Conservation (phyloP, 2,113 vertebrate genomes). For the Ictidomys tridecemlineatus region DNA sequence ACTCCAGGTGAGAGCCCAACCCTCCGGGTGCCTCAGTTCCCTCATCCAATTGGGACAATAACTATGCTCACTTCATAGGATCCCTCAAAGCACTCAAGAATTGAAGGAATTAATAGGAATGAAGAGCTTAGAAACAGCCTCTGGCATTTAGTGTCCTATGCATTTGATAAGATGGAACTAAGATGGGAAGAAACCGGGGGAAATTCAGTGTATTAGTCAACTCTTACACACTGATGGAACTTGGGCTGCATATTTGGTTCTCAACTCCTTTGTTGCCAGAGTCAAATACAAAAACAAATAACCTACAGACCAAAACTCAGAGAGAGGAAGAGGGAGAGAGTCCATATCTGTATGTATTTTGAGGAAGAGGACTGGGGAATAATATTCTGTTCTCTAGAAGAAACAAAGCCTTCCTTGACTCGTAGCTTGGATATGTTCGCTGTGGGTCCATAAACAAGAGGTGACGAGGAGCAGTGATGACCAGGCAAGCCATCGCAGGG, state of each 20-base stretch:
- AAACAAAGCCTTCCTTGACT: not conserved
- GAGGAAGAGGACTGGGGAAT: not conserved
- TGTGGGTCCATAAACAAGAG: not conserved
- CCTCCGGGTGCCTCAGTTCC: not conserved
- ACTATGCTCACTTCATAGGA: not conserved
- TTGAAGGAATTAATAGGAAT: not conserved
- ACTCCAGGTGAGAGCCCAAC: not conserved
- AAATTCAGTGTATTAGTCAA: fast-evolving
- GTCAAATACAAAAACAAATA: not conserved
- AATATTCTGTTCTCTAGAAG: not conserved
- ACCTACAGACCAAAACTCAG: not conserved
- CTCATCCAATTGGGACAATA: not conserved
- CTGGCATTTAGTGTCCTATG: not conserved
- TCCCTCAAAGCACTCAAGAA: not conserved
- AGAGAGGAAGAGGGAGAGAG: too few relatives aligned
- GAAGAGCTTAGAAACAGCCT: not conserved
- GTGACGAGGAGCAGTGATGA: not conserved
- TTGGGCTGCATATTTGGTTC: not conserved
- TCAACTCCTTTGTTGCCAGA: not conserved
- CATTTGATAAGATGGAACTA: not conserved
- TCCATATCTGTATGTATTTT: not conserved
- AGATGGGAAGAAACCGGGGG: not conserved
- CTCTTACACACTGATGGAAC: not conserved
- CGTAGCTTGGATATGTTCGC: not conserved
- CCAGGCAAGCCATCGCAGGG: fast-evolving